Evolutionary conservation across 2,797 vertebrate genomes (phyloP), one percentile per base, ranked within the genome.

Genomic region (Argyrosomus regius): DNA sequence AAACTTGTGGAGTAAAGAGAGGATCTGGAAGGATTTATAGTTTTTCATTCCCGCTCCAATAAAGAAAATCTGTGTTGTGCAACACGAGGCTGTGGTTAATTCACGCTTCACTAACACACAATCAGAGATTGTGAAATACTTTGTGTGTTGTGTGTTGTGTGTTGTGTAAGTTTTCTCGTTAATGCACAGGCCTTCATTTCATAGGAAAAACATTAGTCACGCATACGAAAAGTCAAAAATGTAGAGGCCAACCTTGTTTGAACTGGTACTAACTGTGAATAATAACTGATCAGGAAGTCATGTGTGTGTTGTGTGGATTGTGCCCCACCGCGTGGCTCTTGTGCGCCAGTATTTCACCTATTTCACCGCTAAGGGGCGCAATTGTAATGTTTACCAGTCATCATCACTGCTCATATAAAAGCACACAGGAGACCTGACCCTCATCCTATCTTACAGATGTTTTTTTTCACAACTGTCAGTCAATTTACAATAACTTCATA

Each of bases 331-430:
- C 9, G 35, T 65, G 62, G 69, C 52, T 68, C 18, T 35, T 45
- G 22, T 22, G 67, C 9, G 45, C 66, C 39, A 74, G 83, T 67
- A 77, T 20, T 81, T 87, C 11, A 11, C 0, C 1, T 0, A 0
- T 70, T 70, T 78, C 8, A 22, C 83, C 85, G 26, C 78, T 73
- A 63, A 28, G 61, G n/a, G 86, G 73, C 64, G 78, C 72, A 1
- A 60, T 70, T 52, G 70, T 63, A 22, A 46, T 12, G 59, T 71
- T 58, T 75, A 61, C 22, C 3, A 9, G 35, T 9, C 8, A 16
- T 9, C 31, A 39, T 5, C 13, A 13, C 4, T 7, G 5, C 16
- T 54, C 9, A 45, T 12, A 35, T 26, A 16, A 16, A 10, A 20
- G 41, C 35, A 22, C 28, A 16, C n/a, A 41, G 5, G 20, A 68